Base-by-base conservation (phyloP, 2,113 vertebrate species). In the Dromas ardeola region DNA sequence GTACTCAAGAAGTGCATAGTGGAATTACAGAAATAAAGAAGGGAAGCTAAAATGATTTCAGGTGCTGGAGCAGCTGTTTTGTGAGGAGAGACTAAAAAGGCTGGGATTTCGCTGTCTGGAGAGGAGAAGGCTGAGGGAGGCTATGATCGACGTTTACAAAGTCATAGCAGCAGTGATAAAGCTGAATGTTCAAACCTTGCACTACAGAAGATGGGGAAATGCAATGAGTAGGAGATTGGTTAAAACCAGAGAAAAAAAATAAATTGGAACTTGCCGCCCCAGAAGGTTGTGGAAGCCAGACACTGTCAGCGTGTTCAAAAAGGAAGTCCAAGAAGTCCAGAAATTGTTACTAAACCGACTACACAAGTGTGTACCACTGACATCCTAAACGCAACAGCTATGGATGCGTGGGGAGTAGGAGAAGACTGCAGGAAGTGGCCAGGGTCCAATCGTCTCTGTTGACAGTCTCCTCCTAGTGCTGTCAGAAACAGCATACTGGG, bases 401-500 rank as follows among this genome's bases (percentile, higher is more conserved):
- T 47, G 52, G 32, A 7, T 59, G 49, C 29, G 18, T 86, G 58
- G 34, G 71, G 20, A 73, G 29, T 3, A 49, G 36, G 34, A 80
- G 32, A 56, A 36, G 65, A 16, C 25, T 72, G 36, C 21, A 62
- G 45, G 21, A 61, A 43, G 34, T 42, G 19, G 30, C 63, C 34
- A 77, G 26, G 26, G 34, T 55, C 69, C 32, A 17, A 17, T 3
- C 2, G 5, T n/a, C 26, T 59, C 36, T 72, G n/a, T 55, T 1
- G 2, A 14, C 18, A 38, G 38, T 71, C n/a, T 76, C 14, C 52
- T 72, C 22, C 38, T 80, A 4, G 10, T 69, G 34, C 73, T 91
- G 5, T 79, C 2, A 1, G 34, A 50, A 85, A 11, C 40, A 21
- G 9, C 0, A 0, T 55, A 14, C 11, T 76, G 49, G 40, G 34